phyloP scores from a whole-genome alignment of 2,113 vertebrate genomes.

The Raja brachyura region DNA sequence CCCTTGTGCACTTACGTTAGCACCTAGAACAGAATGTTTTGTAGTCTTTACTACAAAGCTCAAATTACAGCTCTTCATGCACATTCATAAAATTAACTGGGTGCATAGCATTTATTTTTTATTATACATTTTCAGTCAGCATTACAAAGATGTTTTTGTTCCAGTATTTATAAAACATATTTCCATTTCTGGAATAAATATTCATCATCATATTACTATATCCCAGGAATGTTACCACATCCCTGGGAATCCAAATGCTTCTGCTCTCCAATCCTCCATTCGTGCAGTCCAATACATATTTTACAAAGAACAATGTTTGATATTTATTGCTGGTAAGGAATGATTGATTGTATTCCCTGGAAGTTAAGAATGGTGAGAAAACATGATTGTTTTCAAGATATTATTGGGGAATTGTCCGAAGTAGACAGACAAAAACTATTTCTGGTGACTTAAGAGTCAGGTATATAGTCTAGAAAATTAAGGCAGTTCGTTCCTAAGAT shows the following conservation, averaged over 20 bases:
- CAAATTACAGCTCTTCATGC: background rate
- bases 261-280: background rate
- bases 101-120: slow-evolving; percentile 9
- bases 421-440: too few species aligned
- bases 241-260: background rate
- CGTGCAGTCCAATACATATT: background rate
- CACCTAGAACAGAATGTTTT: background rate
- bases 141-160: slow-evolving; percentile 11
- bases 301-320: background rate
- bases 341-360: too few species aligned
- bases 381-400: too few species aligned
- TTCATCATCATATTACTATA: background rate
- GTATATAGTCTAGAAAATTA: too few species aligned
- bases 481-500: too few species aligned
- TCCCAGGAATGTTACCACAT: background rate
- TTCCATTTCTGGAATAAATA: slow-evolving; percentile 4
- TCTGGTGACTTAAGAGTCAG: too few species aligned
- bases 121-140: background rate
- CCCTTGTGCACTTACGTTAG: background rate
- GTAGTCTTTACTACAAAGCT: background rate
- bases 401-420: too few species aligned
- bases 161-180: slow-evolving; percentile 2
- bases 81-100: background rate
- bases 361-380: too few species aligned
- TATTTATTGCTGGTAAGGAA: too few species aligned